Percentiles rank a stretch among this genome's conserved stretches.
These are phyloP conservation scores for Punctoribates punctum DNA, from an alignment of 2,888 invertebrate genomes.

Conservation along the genomic window DNA sequence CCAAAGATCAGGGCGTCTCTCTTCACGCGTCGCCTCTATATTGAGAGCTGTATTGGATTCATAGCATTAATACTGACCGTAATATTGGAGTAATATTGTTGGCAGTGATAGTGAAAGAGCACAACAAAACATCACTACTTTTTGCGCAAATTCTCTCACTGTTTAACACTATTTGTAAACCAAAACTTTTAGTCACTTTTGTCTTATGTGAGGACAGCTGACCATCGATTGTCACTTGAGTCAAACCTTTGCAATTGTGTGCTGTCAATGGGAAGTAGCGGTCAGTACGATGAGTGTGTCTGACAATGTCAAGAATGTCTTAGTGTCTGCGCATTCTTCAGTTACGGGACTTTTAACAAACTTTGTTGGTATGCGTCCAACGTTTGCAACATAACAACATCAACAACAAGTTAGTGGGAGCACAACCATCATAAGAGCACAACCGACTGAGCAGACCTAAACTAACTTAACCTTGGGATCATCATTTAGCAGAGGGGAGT, in stretches of 20 bases:
- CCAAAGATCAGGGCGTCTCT: conserved; percentile 32
- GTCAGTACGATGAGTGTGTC: not conserved
- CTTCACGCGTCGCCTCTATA: conserved; percentile 17
- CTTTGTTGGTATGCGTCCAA: not conserved
- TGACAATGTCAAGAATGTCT: not conserved
- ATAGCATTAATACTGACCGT: not conserved
- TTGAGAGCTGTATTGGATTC: not conserved
- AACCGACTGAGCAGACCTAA: conserved; percentile 16
- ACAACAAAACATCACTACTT: not conserved
- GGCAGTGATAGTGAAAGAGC: not conserved
- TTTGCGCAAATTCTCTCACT: too few relatives aligned
- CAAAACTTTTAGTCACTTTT: not conserved
- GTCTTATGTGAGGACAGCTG: not conserved
- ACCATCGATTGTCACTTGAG: not conserved
- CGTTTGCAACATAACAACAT: conserved; percentile 12
- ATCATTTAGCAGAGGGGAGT: conserved; percentile 27
- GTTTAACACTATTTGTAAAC: not conserved
- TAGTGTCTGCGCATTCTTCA: conserved; percentile 9
- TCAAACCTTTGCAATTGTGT: not conserved
- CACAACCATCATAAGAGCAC: too few relatives aligned
- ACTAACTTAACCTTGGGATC: conserved; percentile 25
- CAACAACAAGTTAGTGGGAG: conserved; percentile 18
- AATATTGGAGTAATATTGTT: not conserved
- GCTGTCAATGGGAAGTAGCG: not conserved
- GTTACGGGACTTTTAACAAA: conserved; percentile 15